Conservation (phyloP, 2,888 invertebrate genomes). For the Crepidodera aurea region DNA sequence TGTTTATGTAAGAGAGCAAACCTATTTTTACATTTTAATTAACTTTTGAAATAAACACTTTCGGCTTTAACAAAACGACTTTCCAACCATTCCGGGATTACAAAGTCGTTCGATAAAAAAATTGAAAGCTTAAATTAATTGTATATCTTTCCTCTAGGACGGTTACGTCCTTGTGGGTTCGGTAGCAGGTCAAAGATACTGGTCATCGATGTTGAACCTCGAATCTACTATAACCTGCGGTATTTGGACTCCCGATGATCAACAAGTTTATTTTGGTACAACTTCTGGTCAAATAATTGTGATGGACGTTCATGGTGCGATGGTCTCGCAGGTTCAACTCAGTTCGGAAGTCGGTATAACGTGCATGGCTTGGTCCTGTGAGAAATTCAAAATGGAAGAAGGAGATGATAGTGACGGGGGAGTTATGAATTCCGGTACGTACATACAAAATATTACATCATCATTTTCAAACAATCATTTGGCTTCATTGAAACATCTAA, state of each 20-base stretch:
- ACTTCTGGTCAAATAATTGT: conserved; percentile 94
- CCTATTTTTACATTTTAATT: no score
- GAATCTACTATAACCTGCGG: conserved; percentile 95
- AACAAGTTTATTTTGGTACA: conserved; percentile 96
- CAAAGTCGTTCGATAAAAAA: no score
- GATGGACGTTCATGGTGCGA: conserved; percentile 96
- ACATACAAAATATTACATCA: no score
- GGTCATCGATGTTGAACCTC: conserved; percentile 96
- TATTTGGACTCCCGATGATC: conserved; percentile 97
- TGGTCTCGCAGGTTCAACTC: conserved; percentile 93
- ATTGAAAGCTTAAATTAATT: no score
- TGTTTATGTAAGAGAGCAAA: no score
- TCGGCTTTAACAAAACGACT: no score
- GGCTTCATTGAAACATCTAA: no score
- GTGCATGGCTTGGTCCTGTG: conserved; percentile 96
- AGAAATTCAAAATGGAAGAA: conserved; percentile 98
- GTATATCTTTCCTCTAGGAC: conserved; percentile 75
- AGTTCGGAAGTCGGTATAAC: conserved; percentile 86
- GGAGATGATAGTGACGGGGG: conserved; percentile 76
- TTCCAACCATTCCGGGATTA: no score
- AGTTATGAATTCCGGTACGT: conserved; percentile 63
- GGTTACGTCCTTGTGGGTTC: conserved; percentile 98
- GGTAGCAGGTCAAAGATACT: conserved; percentile 95
- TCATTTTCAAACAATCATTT: no score
- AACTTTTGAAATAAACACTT: no score